Evolutionary conservation across 2,888 invertebrate species (phyloP).

Genomic region (Amorpha juglandis): DNA sequence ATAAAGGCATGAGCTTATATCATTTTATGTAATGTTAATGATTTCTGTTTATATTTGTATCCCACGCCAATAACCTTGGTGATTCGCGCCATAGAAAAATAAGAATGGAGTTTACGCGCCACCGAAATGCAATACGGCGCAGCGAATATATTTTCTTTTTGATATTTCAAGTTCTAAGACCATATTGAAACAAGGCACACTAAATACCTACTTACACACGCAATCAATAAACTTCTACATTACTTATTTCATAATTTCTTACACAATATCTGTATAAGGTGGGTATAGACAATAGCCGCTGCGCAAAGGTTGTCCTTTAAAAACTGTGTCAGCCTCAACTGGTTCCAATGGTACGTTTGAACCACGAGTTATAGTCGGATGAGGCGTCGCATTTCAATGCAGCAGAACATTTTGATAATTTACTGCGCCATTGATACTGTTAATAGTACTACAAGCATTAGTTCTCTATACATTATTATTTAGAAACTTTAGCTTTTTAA

Average conservation of each 20-base stretch:
- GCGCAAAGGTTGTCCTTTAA: conserved; percentile 68
- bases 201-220: conserved; percentile 12
- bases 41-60: no score
- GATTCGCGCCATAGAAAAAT: no score
- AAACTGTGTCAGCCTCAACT: conserved; percentile 72
- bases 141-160: no score
- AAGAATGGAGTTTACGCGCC: no score
- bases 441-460: no score
- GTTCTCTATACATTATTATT: no score
- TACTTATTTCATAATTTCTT: conserved; percentile 55
- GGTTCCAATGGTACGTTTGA: conserved; percentile 43
- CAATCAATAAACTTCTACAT: conserved; percentile 33
- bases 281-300: conserved; percentile 66
- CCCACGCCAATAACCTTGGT: no score
- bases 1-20: no score
- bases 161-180: not conserved
- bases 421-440: not conserved
- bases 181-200: not conserved
- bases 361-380: not conserved
- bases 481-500: no score
- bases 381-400: conserved; percentile 6
- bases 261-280: conserved; percentile 48
- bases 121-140: no score
- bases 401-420: conserved; percentile 11
- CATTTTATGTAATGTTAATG: no score